These are phyloP conservation scores for Nasonia longicornis DNA, from an alignment of 1,140 invertebrate genomes.

Conservation along the genomic window DNA sequence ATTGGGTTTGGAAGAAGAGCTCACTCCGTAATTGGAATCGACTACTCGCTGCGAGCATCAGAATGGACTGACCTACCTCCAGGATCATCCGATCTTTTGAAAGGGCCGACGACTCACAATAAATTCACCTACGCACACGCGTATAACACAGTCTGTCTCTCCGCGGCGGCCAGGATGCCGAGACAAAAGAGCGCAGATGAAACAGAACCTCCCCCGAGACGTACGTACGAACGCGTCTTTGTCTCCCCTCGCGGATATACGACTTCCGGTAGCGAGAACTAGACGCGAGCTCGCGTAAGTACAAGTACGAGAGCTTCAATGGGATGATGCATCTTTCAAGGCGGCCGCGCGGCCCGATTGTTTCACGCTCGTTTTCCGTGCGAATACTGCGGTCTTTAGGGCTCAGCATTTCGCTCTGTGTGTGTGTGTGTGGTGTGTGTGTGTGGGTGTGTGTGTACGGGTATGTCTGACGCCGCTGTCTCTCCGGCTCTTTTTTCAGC, in stretches of 20 bases:
- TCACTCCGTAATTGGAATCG: slow-evolving; percentile 12
- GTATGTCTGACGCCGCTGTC: not conserved
- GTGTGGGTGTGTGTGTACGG: no score
- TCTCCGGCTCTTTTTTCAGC: not conserved
- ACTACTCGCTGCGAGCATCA: slow-evolving; percentile 46
- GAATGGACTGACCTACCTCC: slow-evolving; percentile 68
- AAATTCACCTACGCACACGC: slow-evolving; percentile 60
- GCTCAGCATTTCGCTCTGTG: not conserved
- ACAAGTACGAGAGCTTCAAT: slow-evolving; percentile 55
- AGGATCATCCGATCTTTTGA: slow-evolving; percentile 70
- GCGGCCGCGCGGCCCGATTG: slow-evolving; percentile 48
- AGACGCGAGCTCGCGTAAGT: slow-evolving; percentile 48
- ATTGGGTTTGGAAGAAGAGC: not conserved
- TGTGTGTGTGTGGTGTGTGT: no score
- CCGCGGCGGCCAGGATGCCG: slow-evolving; percentile 62
- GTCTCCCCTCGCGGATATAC: slow-evolving; percentile 68
- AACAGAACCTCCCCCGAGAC: slow-evolving; percentile 62
- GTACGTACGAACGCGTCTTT: slow-evolving; percentile 57
- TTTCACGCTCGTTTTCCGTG: slow-evolving; percentile 50
- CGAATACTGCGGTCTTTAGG: slow-evolving; percentile 44
- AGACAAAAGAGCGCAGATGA: slow-evolving; percentile 68
- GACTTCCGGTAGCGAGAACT: slow-evolving; percentile 65
- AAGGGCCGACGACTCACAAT: slow-evolving; percentile 52
- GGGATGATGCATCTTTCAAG: slow-evolving; percentile 66
- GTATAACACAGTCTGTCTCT: not conserved